phyloP scores from a whole-genome alignment of 2,113 vertebrate species.

The Heliornis fulica region DNA sequence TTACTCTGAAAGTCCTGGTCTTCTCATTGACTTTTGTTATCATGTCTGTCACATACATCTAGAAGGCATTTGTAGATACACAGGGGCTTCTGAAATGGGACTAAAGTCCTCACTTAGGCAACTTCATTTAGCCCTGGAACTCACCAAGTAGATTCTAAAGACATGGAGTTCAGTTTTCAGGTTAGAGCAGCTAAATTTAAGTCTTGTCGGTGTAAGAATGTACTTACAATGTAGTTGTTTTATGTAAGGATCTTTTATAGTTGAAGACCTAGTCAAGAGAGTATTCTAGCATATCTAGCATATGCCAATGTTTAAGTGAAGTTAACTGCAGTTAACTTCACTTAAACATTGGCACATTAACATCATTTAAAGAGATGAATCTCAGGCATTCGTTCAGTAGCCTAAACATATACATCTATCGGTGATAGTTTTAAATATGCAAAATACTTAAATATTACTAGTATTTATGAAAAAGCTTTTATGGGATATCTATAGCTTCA shows the following conservation, averaged over 20 bases:
- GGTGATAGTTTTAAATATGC: neutral
- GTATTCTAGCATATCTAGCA: neutral
- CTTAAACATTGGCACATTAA: rapidly evolving
- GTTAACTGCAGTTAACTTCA: neutral
- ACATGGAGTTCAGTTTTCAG: neutral
- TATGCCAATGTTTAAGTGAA: too few relatives aligned
- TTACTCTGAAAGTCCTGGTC: neutral
- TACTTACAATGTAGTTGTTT: neutral
- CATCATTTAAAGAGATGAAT: neutral
- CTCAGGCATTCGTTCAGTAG: neutral
- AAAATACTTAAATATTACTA: neutral
- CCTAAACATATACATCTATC: neutral
- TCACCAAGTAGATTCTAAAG: neutral
- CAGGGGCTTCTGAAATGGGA: neutral
- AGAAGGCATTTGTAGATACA: neutral
- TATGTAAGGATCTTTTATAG: neutral
- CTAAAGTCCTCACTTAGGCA: neutral
- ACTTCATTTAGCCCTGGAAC: neutral
- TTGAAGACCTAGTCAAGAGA: neutral
- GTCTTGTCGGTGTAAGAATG: neutral
- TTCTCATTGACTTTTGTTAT: neutral
- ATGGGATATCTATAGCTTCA: neutral
- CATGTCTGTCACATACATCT: rapidly evolving
- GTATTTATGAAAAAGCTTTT: neutral
- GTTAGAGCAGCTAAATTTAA: neutral